These are phyloP conservation scores for Biston stratarius DNA, from an alignment of 2,888 invertebrate genomes.

Conservation along the genomic window DNA sequence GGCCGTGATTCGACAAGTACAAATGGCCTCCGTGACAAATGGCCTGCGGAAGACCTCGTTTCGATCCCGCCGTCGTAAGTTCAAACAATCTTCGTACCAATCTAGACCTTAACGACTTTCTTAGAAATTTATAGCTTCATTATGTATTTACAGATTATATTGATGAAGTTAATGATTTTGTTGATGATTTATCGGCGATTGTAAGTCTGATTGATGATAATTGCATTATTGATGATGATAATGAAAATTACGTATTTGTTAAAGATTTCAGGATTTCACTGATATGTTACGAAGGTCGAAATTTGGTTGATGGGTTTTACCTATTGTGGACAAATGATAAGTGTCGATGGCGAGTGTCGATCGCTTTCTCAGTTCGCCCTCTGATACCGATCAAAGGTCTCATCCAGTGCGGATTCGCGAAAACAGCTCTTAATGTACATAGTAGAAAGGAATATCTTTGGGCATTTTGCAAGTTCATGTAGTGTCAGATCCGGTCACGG, in stretches of 20 bases:
- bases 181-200: slow-evolving; percentile 41
- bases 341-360: slow-evolving; percentile 71
- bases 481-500: slow-evolving; percentile 65
- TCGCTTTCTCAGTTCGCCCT: slow-evolving; percentile 74
- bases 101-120: slow-evolving; percentile 66
- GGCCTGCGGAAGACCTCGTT: slow-evolving; percentile 80
- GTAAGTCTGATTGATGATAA: slow-evolving; percentile 41
- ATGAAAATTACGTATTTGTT: slow-evolving; percentile 28
- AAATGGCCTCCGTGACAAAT: slow-evolving; percentile 86
- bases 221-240: slow-evolving; percentile 36
- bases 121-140: slow-evolving; percentile 46
- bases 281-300: slow-evolving; percentile 53
- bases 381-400: slow-evolving; percentile 76
- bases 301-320: slow-evolving; percentile 48
- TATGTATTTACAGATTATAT: slow-evolving; percentile 40
- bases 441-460: slow-evolving; percentile 65
- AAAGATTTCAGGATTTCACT: slow-evolving; percentile 21
- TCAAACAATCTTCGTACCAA: slow-evolving; percentile 72
- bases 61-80: slow-evolving; percentile 74
- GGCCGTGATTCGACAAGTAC: slow-evolving; percentile 87
- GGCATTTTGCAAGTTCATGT: slow-evolving; percentile 70
- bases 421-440: slow-evolving; percentile 63
- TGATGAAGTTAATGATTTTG: slow-evolving; percentile 40
- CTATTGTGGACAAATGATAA: slow-evolving; percentile 66
- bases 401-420: slow-evolving; percentile 63